These are phyloP conservation scores for Telmatherina bonti DNA, from an alignment of 2,797 vertebrate species.

Conservation along the genomic window DNA sequence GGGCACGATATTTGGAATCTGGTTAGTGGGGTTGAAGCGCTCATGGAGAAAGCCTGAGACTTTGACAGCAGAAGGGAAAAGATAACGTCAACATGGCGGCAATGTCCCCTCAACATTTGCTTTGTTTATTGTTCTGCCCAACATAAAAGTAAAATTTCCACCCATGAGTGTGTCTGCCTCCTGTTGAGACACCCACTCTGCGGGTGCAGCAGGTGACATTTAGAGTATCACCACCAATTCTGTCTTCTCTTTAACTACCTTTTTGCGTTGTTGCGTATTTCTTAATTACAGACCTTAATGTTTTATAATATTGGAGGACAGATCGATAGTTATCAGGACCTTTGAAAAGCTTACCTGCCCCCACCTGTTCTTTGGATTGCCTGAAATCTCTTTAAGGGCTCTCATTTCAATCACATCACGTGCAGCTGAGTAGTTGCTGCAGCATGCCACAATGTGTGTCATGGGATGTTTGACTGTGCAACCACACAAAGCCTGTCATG, in stretches of 20 bases:
- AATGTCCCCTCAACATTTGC: not conserved
- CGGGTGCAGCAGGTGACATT: slow-evolving; percentile 47
- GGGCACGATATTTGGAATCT: not conserved
- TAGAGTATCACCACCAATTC: slow-evolving; percentile 39
- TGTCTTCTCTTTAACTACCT: not conserved
- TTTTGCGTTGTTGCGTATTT: slow-evolving; percentile 24
- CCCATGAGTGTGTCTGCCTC: not conserved
- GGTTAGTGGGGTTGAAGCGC: not conserved
- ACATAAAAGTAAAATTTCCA: not conserved
- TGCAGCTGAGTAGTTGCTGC: slow-evolving; percentile 31
- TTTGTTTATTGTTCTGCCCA: not conserved
- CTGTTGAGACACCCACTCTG: slow-evolving; percentile 20
- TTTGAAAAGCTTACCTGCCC: not conserved
- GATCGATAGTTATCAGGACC: slow-evolving; percentile 18
- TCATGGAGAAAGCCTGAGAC: not conserved
- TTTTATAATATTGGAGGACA: slow-evolving; percentile 38
- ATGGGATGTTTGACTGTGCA: slow-evolving; percentile 38
- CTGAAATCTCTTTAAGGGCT: slow-evolving; percentile 34
- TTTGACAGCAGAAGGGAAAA: not conserved
- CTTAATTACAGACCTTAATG: slow-evolving; percentile 27
- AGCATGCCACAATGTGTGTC: slow-evolving; percentile 30
- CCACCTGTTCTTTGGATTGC: slow-evolving; percentile 3
- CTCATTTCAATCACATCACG: slow-evolving; percentile 38
- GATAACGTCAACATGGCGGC: not conserved
- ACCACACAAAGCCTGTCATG: slow-evolving; percentile 55